Base-by-base conservation (phyloP, 2,888 invertebrate species). In the Lithophane semibrunnea region DNA sequence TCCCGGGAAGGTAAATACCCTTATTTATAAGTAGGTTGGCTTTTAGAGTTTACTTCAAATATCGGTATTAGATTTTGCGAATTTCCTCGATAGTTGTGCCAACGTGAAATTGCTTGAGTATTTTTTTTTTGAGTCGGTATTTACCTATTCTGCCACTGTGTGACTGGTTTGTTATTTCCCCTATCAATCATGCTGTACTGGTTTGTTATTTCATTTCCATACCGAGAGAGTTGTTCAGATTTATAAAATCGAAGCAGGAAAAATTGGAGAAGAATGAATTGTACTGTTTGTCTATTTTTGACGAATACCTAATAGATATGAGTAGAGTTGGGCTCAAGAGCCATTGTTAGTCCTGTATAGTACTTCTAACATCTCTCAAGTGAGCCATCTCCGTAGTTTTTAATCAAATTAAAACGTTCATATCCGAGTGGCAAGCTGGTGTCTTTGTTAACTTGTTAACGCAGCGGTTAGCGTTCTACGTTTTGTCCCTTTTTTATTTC, bases 351-450 rank as follows among this genome's bases (percentile, higher is more conserved):
- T 73, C 47, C 13, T 37, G n/a, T 60, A 21, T 49, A 58, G 65
- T 71, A 58, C 66, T 61, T 70, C 21, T 42, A 66, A 42, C 68
- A 73, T 77, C 56, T 42, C 67, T 80, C 64, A 81, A 80, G 58
- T 58, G 49, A 68, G 47, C 47, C 63, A 74, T 80, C 85, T 79
- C 37, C 60, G n/a, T 73, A 69, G 79, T 79, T 88, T 86, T 88
- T 87, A 88, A 90, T 88, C 71, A 83, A 88, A 89, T 91, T 86
- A 87, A 86, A 85, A 84, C 71, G 79, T 86, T 86, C 74, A 82
- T 85, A 83, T 84, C 83, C 64, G 56, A 77, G 73, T 77, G 58
- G 56, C 7, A 49, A 77, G 56, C 60, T 65, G 74, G 77, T 82
- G 78, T 72, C 82, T 89, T 88, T 87, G 77, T 77, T 66, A 80